A percentile compares a stretch with the other conserved stretches of the same genome.
Evolutionary conservation across 1,140 invertebrate species (phyloP).

Genomic region (Zaprionus davidi): DNA sequence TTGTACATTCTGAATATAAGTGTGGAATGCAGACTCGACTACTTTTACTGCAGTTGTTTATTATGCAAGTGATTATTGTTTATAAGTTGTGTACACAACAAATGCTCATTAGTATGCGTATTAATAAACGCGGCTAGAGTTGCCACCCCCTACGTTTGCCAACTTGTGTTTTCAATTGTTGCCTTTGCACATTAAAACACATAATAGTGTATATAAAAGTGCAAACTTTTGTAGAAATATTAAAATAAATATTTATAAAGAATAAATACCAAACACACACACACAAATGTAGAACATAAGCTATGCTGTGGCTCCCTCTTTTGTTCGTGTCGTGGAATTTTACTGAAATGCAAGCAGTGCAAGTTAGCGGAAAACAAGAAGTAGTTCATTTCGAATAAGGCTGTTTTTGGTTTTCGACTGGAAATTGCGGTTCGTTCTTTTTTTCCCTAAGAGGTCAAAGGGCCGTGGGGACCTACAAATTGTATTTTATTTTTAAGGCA

Average conservation of each 20-base stretch:
- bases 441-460: too few species aligned
- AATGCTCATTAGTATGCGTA: slow-evolving; percentile 17
- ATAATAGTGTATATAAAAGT: too few species aligned
- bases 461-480: too few species aligned
- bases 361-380: too few species aligned
- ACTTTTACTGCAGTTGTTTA: slow-evolving; percentile 4
- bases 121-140: slow-evolving; percentile 3
- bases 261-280: background rate
- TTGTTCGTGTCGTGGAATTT: too few species aligned
- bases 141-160: slow-evolving; percentile 1
- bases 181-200: background rate
- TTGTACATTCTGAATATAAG: background rate
- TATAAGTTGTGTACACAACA: slow-evolving; percentile 20
- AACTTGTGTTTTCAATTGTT: background rate
- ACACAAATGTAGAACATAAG: too few species aligned
- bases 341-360: too few species aligned
- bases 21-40: background rate
- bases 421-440: too few species aligned
- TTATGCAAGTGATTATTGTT: slow-evolving; percentile 19
- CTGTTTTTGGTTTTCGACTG: too few species aligned
- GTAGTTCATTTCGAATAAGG: too few species aligned
- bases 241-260: background rate
- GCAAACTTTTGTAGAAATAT: background rate
- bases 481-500: too few species aligned
- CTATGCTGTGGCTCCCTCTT: too few species aligned